Evolutionary conservation across 2,888 invertebrate genomes (phyloP).

Genomic region (Cheilosia pagana): DNA sequence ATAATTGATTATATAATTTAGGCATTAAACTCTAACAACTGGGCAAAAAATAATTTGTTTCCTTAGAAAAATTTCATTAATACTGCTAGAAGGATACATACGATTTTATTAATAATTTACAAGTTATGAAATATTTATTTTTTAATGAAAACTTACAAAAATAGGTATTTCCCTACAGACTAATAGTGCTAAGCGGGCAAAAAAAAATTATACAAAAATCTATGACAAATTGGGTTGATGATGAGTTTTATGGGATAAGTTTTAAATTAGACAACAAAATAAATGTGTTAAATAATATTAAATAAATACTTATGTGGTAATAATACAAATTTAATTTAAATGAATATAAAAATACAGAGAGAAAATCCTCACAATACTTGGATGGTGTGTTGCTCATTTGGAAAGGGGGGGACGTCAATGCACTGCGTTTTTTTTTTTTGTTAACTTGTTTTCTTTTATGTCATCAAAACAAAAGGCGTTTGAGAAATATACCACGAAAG

Average conservation of each 20-base stretch:
- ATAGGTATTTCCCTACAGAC: constrained; percentile 1
- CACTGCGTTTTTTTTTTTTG: not conserved
- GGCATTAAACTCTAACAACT: constrained; percentile 68
- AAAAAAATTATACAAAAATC: constrained; percentile 19
- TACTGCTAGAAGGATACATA: constrained; percentile 66
- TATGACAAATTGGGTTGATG: constrained; percentile 37
- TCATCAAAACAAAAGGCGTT: constrained; percentile 14
- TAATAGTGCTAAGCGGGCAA: constrained; percentile 41
- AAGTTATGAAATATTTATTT: constrained; percentile 5
- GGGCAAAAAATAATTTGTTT: constrained; percentile 62
- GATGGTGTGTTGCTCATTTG: constrained; percentile 47
- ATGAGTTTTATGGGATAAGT: constrained; percentile 29
- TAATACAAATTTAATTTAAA: constrained; percentile 63
- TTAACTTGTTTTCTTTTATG: not conserved
- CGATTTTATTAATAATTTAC: constrained; percentile 39
- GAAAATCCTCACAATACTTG: constrained; percentile 58
- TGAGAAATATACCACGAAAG: constrained; percentile 20
- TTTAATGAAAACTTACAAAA: not conserved
- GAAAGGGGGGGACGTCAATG: constrained; percentile 10
- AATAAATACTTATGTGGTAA: constrained; percentile 71
- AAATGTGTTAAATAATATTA: constrained; percentile 63
- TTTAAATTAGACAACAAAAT: constrained; percentile 28
- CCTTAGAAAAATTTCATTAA: constrained; percentile 55
- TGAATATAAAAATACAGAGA: constrained; percentile 12
- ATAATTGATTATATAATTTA: constrained; percentile 52